These are phyloP conservation scores for Hypsopygia costalis DNA, from an alignment of 2,888 invertebrate species.

Conservation along the genomic window DNA sequence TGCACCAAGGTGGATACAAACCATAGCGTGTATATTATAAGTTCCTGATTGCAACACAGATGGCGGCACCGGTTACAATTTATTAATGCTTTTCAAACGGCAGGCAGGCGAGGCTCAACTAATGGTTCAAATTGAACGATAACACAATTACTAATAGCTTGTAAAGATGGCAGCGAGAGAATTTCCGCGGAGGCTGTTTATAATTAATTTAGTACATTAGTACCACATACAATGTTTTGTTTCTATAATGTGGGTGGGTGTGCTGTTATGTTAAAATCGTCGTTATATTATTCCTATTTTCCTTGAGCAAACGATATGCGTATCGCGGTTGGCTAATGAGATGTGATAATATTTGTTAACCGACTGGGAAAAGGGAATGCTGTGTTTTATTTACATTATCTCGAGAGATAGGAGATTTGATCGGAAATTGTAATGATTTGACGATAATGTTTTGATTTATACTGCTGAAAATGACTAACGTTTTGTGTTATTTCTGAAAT, in stretches of 20 bases:
- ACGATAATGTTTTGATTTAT: too few relatives aligned
- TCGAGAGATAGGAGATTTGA: constrained; percentile 15
- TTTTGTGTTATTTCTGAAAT: too few relatives aligned
- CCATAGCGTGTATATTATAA: too few relatives aligned
- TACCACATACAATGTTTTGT: constrained; percentile 36
- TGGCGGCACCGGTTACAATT: not conserved
- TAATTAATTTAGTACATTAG: constrained; percentile 56
- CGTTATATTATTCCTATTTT: constrained; percentile 34
- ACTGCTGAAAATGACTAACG: too few relatives aligned
- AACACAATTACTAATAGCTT: constrained; percentile 43
- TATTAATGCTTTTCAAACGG: not conserved
- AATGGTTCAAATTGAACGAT: constrained; percentile 43
- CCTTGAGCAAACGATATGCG: constrained; percentile 29
- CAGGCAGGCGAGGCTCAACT: constrained; percentile 17
- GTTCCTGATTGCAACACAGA: constrained; percentile 3
- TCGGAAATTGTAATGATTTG: too few relatives aligned
- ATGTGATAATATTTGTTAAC: constrained; percentile 18
- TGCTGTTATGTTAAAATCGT: constrained; percentile 44
- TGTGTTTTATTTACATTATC: constrained; percentile 14
- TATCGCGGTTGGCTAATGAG: constrained; percentile 19
- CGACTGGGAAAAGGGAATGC: constrained; percentile 9
- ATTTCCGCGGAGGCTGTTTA: constrained; percentile 46
- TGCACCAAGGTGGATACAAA: too few relatives aligned
- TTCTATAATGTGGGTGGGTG: constrained; percentile 34
- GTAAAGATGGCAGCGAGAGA: constrained; percentile 33